Evolutionary conservation across 2,888 invertebrate species (phyloP), one percentile per base, ranked within the genome.

Genomic region (Opisthograptis luteolata): DNA sequence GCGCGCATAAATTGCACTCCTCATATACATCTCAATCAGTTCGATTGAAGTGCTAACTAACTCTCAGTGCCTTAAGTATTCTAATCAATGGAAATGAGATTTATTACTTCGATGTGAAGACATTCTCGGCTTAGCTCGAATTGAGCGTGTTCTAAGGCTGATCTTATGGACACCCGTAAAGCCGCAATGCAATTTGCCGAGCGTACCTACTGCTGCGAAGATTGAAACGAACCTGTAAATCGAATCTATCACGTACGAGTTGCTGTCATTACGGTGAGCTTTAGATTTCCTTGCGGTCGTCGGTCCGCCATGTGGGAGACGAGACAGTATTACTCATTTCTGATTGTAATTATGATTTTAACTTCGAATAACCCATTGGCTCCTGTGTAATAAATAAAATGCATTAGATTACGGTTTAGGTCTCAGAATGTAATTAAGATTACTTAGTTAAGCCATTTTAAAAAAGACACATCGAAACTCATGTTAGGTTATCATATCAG

Each of bases 161-260:
- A 73, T 76, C 64, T 70, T 70, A 73, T 73, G 71, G 76, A 82
- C 74, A 74, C 74, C 69, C 66, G 78, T 79, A 73, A 80, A 84
- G 84, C 85, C 85, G 70, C 86, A 88, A 83, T 65, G 77, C 75
- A 87, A 88, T 87, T 86, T 87, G 64, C 77, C 60, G 64, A 68
- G 74, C 71, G 65, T 68, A 70, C 76, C 73, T 72, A 78, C 76
- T 76, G 77, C 76, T 70, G 69, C 66, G 71, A 71, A 74, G 79
- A 86, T 87, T 84, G 80, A 80, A 82, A 76, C 70, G 69, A 87
- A 88, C 81, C 86, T 84, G 84, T 86, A 88, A 87, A 88, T 82
- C 77, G 79, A 83, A 88, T 85, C 81, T 83, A 86, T 84, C 83
- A 85, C 82, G 86, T 84, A 79, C 81, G 68, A 73, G 70, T 72